Percentiles rank a stretch among this genome's conserved stretches.
These are phyloP conservation scores for Monopis laevigella DNA, from an alignment of 2,888 invertebrate species.

Conservation along the genomic window DNA sequence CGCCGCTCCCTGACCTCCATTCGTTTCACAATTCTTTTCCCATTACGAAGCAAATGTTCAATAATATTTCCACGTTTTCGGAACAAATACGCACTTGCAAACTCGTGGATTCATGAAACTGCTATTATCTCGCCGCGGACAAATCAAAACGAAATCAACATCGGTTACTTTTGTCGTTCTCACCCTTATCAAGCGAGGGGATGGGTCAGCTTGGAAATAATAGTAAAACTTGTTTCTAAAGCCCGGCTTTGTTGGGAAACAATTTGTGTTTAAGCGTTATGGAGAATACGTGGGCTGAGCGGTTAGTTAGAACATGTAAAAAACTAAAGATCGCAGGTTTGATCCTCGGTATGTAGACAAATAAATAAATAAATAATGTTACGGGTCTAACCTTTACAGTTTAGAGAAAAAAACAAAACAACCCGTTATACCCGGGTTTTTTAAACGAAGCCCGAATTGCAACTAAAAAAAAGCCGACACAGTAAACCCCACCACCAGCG, in stretches of 20 bases:
- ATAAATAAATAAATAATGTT: too few species aligned
- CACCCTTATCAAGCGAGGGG: slow-evolving; percentile 50
- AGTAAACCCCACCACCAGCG: too few species aligned
- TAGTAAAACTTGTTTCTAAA: slow-evolving; percentile 45
- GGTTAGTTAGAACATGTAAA: too few species aligned
- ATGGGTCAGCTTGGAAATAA: slow-evolving; percentile 46
- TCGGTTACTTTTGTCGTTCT: slow-evolving; percentile 51
- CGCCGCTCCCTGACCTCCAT: slow-evolving; percentile 3
- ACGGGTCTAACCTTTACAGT: too few species aligned
- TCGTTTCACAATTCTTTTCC: slow-evolving; percentile 11
- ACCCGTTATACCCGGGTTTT: too few species aligned
- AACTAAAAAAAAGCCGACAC: too few species aligned
- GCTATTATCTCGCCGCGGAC: slow-evolving; percentile 49
- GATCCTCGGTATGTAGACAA: too few species aligned
- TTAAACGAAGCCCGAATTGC: too few species aligned
- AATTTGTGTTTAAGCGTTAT: too few species aligned
- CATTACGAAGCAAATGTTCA: slow-evolving; percentile 12
- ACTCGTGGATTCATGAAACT: slow-evolving; percentile 43
- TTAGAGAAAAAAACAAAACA: too few species aligned
- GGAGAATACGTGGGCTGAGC: too few species aligned
- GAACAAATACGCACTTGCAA: slow-evolving; percentile 20
- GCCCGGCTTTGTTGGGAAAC: slow-evolving; percentile 6
- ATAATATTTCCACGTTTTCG: slow-evolving; percentile 9
- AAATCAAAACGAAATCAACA: slow-evolving; percentile 62
- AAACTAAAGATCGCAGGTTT: too few species aligned